Conservation (phyloP, 2,888 invertebrate species). For the Mycogona germanica region DNA sequence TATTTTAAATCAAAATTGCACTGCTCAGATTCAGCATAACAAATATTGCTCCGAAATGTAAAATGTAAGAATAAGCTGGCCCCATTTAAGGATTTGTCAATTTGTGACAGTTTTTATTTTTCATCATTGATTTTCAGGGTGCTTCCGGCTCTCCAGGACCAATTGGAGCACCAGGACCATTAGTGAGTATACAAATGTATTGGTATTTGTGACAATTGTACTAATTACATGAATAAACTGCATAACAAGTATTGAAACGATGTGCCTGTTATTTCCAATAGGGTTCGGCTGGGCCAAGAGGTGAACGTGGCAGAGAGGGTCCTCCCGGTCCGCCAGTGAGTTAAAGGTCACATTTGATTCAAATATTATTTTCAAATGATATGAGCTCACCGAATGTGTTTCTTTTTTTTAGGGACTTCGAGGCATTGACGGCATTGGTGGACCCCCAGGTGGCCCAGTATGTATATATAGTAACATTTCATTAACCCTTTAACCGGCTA, state of each 20-base stretch:
- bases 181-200: conserved; percentile 32
- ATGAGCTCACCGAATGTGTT: neutral
- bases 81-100: neutral
- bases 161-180: conserved; percentile 53
- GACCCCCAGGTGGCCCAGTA: conserved; percentile 62
- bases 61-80: no score
- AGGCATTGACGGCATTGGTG: conserved; percentile 64
- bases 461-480: no score
- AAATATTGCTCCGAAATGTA: no score
- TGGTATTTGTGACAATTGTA: neutral
- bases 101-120: conserved; percentile 6
- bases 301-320: conserved; percentile 74
- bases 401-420: conserved; percentile 44
- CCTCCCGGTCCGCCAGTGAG: conserved; percentile 49
- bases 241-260: neutral
- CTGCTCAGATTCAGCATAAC: no score
- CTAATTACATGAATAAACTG: neutral
- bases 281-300: conserved; percentile 67
- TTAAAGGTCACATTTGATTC: conserved; percentile 3
- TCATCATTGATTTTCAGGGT: conserved; percentile 20
- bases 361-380: neutral
- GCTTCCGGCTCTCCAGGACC: conserved; percentile 42
- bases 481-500: no score
- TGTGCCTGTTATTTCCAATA: conserved; percentile 28
- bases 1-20: no score